Base-by-base conservation (phyloP, 1,140 invertebrate species). In the Olivierus martensii region DNA sequence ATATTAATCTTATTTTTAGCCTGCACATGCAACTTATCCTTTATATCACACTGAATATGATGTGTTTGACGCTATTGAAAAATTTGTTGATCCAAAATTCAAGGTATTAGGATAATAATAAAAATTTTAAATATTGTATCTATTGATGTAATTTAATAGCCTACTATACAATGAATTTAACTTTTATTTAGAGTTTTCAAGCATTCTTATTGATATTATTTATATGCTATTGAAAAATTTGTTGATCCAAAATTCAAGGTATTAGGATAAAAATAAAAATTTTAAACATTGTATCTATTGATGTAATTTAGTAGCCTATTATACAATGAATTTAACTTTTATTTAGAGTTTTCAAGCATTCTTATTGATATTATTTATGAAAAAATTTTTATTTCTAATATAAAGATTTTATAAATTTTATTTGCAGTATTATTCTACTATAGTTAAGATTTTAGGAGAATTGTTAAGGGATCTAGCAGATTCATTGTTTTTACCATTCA, bases 31-130 rank as follows among this genome's bases (percentile, higher is more conserved):
- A 14, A 46, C 57, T 11, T 66, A 65, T 52, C 66, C 67, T n/a
- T 41, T 62, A 3, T 65, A 67, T 51, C 65, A 67, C 43, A 67
- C 65, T 2, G 55, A 62, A 34, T 69, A 64, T 36, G 67, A 69
- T n/a, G 66, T 49, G 17, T 61, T 67, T 53, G 55, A 63, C 19
- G 47, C 62, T 17, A 50, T 67, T 4, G 60, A 63, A 35, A 59
- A 61, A 44, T 63, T 67, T 34, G 55, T 65, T 28, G 67, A 69
- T 56, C 65, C 65, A 28, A 53, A 53, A n/a, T 65, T 64, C 41
- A 54, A 28, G 28, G 28, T 37, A 35, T 18, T 52, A n/a, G 48
- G 17, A 49, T 46, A 19, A 28, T 28, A 28, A 28, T 28, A 28
- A 28, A 28, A 28, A 28, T 28, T 28, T n/a, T n/a, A n/a, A n/a